Base-by-base conservation (phyloP, 1,140 invertebrate genomes). In the Nasonia giraulti region DNA sequence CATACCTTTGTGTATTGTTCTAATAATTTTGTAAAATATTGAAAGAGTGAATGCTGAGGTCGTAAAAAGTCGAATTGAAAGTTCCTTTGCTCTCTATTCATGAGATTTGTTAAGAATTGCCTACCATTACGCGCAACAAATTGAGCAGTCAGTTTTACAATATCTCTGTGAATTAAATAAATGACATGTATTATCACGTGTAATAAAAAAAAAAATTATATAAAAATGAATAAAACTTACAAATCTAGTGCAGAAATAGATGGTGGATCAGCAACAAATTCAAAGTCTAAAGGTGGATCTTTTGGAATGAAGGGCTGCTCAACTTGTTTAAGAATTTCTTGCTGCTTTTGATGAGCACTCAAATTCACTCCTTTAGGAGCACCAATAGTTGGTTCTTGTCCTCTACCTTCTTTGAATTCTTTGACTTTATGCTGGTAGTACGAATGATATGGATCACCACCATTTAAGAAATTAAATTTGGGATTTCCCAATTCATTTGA, bases 341-440 rank as follows among this genome's bases (percentile, higher is more conserved):
- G 97, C 87, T 98, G 97, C 62, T 97, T 96, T 81, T 97, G 96
- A 87, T 97, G 97, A 2, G 96, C 96, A 44, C 95, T 94, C 94
- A 95, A n/a, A 95, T 94, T 77, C 93, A 94, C 86, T 94, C 91
- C 87, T 94, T 94, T 89, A 90, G 93, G 66, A 87, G 23, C 27
- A 71, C 89, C 88, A 78, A 90, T 3, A 23, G 87, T 84, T 71
- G 94, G 92, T 86, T 94, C 94, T 87, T 93, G 92, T 20, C 91
- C 95, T 95, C 97, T 98, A 66, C 98, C 98, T 91, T 99, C 98
- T 86, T 96, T 95, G 90, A 99, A 98, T 90, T 99, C 98, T 90
- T 98, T 98, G 40, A 99, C 98, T 93, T 99, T 99, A 90, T 99
- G 97, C 88, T 99, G 96, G 94, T 99, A 99, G 90, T 99, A 99